Conservation (phyloP, 1,140 invertebrate species). For the Brachionus asplanchnoidis region DNA sequence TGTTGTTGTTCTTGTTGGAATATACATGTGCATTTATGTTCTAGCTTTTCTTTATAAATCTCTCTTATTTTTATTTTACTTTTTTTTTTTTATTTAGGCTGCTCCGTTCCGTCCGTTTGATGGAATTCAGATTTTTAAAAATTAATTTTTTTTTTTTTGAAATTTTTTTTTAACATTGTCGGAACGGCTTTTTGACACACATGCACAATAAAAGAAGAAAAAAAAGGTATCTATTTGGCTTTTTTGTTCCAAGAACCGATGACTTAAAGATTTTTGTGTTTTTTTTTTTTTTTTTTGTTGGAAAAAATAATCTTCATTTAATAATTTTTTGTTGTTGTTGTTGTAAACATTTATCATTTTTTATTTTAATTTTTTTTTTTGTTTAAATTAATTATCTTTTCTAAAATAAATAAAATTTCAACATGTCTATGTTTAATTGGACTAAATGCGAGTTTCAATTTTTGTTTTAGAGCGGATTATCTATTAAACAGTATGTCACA, state of each 20-base stretch:
- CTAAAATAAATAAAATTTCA: too few species aligned
- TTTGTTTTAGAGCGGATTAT: too few species aligned
- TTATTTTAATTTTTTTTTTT: neutral
- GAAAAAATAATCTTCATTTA: neutral
- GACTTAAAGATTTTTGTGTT: neutral
- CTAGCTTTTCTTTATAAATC: neutral
- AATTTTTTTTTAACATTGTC: neutral
- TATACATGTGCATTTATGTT: neutral
- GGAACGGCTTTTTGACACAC: neutral
- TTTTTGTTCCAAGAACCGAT: neutral
- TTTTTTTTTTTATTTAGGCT: neutral
- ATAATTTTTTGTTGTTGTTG: neutral
- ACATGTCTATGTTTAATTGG: neutral
- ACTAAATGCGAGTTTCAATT: too few species aligned
- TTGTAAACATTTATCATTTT: neutral
- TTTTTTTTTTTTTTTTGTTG: neutral
- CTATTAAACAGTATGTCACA: too few species aligned
- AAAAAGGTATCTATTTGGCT: neutral
- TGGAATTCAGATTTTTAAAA: constrained; percentile 26
- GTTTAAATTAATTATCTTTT: neutral
- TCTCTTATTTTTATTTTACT: neutral
- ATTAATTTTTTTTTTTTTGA: neutral
- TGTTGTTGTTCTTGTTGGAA: neutral
- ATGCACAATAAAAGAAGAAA: neutral
- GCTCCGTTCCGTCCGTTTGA: constrained; percentile 31